Evolutionary conservation across 2,113 vertebrate species (phyloP), one percentile per base, ranked within the genome.

Genomic region (Cyanoramphus novaezelandiae): DNA sequence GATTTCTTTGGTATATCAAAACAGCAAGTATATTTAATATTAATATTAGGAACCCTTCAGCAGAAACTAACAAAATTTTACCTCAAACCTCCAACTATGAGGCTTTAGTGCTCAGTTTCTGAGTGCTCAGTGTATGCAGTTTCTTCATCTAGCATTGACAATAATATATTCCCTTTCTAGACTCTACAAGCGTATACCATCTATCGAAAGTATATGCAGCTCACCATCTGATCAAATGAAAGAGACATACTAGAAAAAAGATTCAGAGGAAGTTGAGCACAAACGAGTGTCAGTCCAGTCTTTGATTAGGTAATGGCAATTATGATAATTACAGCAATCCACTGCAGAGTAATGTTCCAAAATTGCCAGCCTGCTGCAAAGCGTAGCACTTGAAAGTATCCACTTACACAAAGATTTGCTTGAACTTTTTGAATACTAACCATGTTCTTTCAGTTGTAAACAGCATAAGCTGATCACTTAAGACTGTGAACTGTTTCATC

Each of bases 291-390:
- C 68, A 82, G 76, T 81, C 75, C 53, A 24, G 79, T 82, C 72
- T 94, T 94, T 88, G 74, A 95, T 93, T 87, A 95, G 89, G 76
- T 84, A 95, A 94, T 44, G 59, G 69, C 62, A 96, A 93, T 94
- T 88, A 72, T 43, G 28, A 37, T 96, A 94, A 96, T 95, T 94
- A 95, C 69, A 94, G 84, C 64, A 94, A 93, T 82, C 67, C 72
- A 79, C 28, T 80, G 49, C 23, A 72, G 90, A 82, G 74, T 93
- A 96, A 82, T 70, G 67, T 86, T 95, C 33, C 60, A 78, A 93
- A 93, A 95, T 71, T 93, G 57, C 60, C 67, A 93, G 75, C 9
- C 91, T 92, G 67, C 49, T 88, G 57, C 78, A 90, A 92, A 95
- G 69, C 4, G 0, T 39, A 64, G 31, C 44, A 63, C 47, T 90